phyloP scores from a whole-genome alignment of 2,797 vertebrate genomes.

The Otolemur crassicaudatus region DNA sequence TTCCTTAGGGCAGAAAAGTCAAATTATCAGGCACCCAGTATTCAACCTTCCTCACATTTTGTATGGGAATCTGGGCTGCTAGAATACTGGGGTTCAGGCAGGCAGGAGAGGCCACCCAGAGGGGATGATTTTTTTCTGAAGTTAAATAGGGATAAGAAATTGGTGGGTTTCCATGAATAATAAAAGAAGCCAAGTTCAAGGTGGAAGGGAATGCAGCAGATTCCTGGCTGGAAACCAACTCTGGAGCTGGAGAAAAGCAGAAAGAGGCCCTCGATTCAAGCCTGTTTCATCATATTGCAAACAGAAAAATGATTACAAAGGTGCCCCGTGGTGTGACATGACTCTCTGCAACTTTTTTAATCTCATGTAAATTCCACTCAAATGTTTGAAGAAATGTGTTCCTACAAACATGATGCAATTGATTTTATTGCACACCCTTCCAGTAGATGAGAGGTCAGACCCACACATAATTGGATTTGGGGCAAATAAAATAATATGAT shows the following conservation, averaged over 20 bases:
- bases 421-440: neutral
- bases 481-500: conserved; percentile 45
- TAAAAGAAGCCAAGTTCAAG: neutral
- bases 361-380: neutral
- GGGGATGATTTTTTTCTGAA: neutral
- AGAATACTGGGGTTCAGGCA: neutral
- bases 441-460: neutral
- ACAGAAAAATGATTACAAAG: neutral
- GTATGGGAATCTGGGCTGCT: neutral
- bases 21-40: neutral
- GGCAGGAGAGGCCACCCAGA: neutral
- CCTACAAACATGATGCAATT: neutral
- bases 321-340: neutral
- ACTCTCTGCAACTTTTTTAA: neutral
- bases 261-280: neutral
- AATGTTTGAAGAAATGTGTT: conserved; percentile 13
- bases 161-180: neutral
- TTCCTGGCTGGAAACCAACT: neutral
- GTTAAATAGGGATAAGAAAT: neutral
- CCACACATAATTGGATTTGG: conserved; percentile 51
- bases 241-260: neutral
- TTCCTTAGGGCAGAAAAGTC: neutral
- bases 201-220: neutral
- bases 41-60: neutral
- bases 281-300: neutral